Base-by-base conservation (phyloP, 1,140 invertebrate genomes). In the Rhynchophorus ferrugineus region DNA sequence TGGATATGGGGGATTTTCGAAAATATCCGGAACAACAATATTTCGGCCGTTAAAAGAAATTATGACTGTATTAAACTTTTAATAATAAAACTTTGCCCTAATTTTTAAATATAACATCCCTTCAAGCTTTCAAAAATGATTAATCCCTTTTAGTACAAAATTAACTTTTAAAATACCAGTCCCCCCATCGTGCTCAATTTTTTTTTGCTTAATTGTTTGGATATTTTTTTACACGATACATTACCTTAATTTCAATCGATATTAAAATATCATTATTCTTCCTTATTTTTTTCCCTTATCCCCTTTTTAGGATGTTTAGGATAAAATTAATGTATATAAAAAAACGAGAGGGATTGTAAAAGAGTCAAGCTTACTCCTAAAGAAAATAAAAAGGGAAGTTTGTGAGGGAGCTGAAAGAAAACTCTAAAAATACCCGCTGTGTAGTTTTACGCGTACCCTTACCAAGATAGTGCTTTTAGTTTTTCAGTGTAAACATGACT, bases 21-120 rank as follows among this genome's bases (percentile, higher is more conserved):
- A n/a, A n/a, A n/a, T 6, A 29, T 11, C 24, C 24, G 5, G 11
- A 29, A 29, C 24, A 29, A 11, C 11, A 29, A 6, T 29, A 6
- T 29, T 29, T 29, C 7, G 19, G 39, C 17, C 14, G 6, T 2
- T 1, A 1, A 17, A 29, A 11, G 13, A 44, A 44, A 22, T 13
- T 11, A 17, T 24, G 2, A 44, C 8, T 14, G 34, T 37, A 37
- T 47, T 36, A 20, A 37, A 47, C 7, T 47, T 47, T 44, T 44
- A 44, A 47, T 47, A 35, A 47, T 7, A 19, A 37, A 47, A 47
- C 45, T 47, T 47, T 37, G 13, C 9, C n/a, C 2, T 47, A 47
- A 47, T 47, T 47, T 47, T 47, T 47, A 29, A 47, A 37, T 47
- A 16, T 47, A 16, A 36, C 21, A 18, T 36, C 34, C 45, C 45